These are phyloP conservation scores for Phalanger gymnotis DNA, from an alignment of 2,797 vertebrate species.

Conservation along the genomic window DNA sequence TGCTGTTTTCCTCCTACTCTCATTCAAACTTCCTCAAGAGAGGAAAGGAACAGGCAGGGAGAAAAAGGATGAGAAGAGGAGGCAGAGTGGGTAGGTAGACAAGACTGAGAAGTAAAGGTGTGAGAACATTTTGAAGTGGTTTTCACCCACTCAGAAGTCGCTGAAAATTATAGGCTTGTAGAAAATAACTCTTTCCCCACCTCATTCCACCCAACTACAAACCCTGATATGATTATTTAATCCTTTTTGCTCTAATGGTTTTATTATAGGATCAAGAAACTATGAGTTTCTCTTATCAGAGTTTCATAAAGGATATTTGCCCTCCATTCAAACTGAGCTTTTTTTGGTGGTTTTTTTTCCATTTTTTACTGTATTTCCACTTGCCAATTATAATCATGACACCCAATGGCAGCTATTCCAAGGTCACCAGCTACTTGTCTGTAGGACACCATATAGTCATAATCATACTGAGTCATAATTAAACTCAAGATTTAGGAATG, in stretches of 20 bases:
- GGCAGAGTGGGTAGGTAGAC: not conserved
- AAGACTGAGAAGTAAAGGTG: not conserved
- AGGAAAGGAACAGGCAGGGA: not conserved
- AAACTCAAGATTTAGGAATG: not conserved
- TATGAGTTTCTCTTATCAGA: not conserved
- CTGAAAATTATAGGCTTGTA: not conserved
- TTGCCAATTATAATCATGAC: not conserved
- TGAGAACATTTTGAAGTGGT: not conserved
- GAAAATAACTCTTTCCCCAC: not conserved
- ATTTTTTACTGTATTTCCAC: not conserved
- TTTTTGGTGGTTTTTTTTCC: not conserved
- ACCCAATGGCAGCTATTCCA: not conserved
- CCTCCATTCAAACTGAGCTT: not conserved
- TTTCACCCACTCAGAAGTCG: not conserved
- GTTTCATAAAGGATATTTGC: not conserved
- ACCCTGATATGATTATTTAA: not conserved
- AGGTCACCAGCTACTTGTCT: not conserved
- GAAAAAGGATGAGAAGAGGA: not conserved
- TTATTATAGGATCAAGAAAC: not conserved
- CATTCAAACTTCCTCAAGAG: not conserved
- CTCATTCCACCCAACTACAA: not conserved
- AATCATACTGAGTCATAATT: not conserved
- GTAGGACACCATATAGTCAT: not conserved
- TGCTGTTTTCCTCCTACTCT: not conserved
- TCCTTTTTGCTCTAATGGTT: not conserved